Evolutionary conservation across 2,113 vertebrate species (phyloP), one percentile per base, ranked within the genome.

Genomic region (Pterophyllum scalare): DNA sequence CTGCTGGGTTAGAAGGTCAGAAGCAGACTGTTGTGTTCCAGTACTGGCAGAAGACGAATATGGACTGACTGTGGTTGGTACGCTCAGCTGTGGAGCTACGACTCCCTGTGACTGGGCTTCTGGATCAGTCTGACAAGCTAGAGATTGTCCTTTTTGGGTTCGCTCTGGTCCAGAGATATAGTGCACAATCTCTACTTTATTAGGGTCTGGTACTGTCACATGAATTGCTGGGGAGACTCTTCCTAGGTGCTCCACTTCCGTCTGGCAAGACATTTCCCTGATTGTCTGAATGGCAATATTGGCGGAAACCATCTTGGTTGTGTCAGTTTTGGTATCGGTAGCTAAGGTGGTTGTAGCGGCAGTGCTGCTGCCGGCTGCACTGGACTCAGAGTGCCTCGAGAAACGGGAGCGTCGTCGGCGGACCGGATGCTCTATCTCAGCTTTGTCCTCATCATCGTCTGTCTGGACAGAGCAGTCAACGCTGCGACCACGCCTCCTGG

Each of bases 151-250:
- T 4, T 95, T 97, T 60, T 96, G 96, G 0, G 98, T 99, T 90
- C 98, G 97, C 94, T 99, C 98, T 0, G 98, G 98, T 7, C 98
- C 98, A 0, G 98, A 99, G 84, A 99, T 99, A 91, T 99, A 99
- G 87, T 97, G 97, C 58, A 99, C 82, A 0, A 99, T 98, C 92
- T 99, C 98, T 79, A 99, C 98, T 86, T 97, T 98, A 60, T 96
- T 98, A 17, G 95, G 94, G 80, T 99, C 98, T 0, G 97, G 96
- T 12, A 97, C 94, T 10, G 97, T 98, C 83, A 99, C 98, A 72
- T 98, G 98, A 85, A 99, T 99, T 75, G 97, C 97, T 1, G 98
- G 98, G 1, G 97, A 99, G 95, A 99, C 92, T 96, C 97, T 93
- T 97, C 97, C n/a, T 91, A 98, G 82, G 52, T 95, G 92, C 64